Evolutionary conservation across 2,797 vertebrate species (phyloP).

Genomic region (Gephyroberyx darwinii): DNA sequence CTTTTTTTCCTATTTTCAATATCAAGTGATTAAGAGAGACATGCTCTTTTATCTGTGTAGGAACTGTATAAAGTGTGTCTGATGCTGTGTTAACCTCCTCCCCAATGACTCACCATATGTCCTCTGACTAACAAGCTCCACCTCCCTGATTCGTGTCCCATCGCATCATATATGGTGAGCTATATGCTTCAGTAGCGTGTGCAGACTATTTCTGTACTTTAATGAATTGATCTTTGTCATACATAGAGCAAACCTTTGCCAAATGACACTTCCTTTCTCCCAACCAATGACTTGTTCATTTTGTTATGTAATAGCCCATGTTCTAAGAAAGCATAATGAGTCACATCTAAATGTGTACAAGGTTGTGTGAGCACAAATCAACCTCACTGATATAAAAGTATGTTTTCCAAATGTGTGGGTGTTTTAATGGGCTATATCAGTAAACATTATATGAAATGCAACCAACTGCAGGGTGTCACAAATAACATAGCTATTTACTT

Average conservation of each 20-base stretch:
- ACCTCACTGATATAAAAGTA: slow-evolving; percentile 10
- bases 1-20: not conserved
- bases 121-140: not conserved
- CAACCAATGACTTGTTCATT: slow-evolving; percentile 17
- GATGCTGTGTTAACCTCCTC: not conserved
- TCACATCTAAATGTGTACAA: slow-evolving; percentile 6
- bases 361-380: slow-evolving; percentile 12
- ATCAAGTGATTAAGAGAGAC: not conserved
- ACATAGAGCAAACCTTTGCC: not conserved
- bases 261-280: slow-evolving; percentile 1
- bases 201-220: slow-evolving; percentile 8
- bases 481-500: not conserved
- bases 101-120: slow-evolving; percentile 27
- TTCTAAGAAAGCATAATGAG: slow-evolving; percentile 2
- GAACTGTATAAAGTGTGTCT: slow-evolving; percentile 24
- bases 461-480: not conserved
- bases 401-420: slow-evolving; percentile 6
- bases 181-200: slow-evolving; percentile 11
- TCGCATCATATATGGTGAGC: not conserved
- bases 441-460: not conserved
- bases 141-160: slow-evolving; percentile 2
- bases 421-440: not conserved
- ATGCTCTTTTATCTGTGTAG: not conserved
- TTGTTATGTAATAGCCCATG: slow-evolving; percentile 23
- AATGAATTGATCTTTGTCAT: slow-evolving; percentile 14